Conservation (phyloP, 1,140 invertebrate genomes). For the Drosophila grimshawi region DNA sequence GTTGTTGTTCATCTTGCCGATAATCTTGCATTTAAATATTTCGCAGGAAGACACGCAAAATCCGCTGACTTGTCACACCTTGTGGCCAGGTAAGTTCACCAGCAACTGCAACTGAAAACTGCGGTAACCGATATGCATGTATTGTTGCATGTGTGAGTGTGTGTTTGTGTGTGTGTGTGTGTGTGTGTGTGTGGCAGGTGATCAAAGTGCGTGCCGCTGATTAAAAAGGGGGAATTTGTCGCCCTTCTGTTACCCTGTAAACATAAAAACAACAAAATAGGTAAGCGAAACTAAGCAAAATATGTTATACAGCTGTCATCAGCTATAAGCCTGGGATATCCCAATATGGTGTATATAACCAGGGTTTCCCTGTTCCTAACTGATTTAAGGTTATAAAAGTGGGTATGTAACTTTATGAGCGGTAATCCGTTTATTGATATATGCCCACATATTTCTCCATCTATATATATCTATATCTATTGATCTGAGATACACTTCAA, state of each 20-base stretch:
- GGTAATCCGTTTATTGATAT: too few species aligned
- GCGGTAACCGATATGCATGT: slow-evolving; percentile 51
- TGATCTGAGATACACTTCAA: too few species aligned
- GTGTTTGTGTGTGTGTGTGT: slow-evolving; percentile 2
- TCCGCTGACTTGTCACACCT: slow-evolving; percentile 82
- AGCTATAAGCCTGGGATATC: not conserved
- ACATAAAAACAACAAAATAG: not conserved
- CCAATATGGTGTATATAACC: not conserved
- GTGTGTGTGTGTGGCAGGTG: slow-evolving; percentile 45
- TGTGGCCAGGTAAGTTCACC: slow-evolving; percentile 50
- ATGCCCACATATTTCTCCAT: too few species aligned
- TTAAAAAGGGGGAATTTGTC: slow-evolving; percentile 81
- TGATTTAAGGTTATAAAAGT: not conserved
- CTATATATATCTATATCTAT: too few species aligned
- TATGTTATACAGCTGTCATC: not conserved
- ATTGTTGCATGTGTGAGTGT: slow-evolving; percentile 9
- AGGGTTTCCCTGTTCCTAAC: not conserved
- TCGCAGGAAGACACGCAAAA: slow-evolving; percentile 80
- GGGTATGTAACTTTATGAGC: too few species aligned
- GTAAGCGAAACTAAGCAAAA: not conserved
- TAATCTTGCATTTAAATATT: slow-evolving; percentile 82
- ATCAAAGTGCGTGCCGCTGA: slow-evolving; percentile 79
- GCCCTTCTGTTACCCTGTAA: slow-evolving; percentile 62
- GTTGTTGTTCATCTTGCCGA: slow-evolving; percentile 32
- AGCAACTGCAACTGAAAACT: slow-evolving; percentile 38